Conservation (phyloP, 2,797 vertebrate genomes). For the Moxostoma hubbsi region DNA sequence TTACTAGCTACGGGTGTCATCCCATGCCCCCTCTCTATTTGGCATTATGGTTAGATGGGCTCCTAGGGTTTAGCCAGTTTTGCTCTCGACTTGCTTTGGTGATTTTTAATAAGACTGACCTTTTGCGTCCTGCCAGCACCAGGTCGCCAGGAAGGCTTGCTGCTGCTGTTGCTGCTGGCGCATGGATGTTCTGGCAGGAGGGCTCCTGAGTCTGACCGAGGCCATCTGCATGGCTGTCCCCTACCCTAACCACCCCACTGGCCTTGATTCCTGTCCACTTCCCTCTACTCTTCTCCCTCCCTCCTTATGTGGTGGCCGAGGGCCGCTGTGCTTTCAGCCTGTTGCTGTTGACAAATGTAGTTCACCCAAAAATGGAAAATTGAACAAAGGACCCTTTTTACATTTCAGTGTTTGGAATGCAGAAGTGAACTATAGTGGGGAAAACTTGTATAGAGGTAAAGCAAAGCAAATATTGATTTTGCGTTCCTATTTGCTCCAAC, state of each 20-base stretch:
- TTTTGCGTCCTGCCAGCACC: conserved; percentile 61
- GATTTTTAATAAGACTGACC: conserved; percentile 57
- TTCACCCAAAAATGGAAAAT: too few species aligned
- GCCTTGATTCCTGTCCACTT: conserved; percentile 58
- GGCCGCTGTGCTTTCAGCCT: conserved; percentile 57
- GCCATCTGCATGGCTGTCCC: conserved; percentile 59
- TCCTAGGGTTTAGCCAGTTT: conserved; percentile 47
- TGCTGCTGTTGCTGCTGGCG: conserved; percentile 52
- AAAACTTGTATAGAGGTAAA: too few species aligned
- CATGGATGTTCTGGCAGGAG: conserved; percentile 53
- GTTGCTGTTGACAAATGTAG: conserved; percentile 57
- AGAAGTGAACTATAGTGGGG: too few species aligned
- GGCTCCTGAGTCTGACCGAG: conserved; percentile 57
- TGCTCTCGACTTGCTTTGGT: conserved; percentile 43
- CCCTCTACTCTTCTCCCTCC: conserved; percentile 50
- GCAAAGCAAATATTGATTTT: too few species aligned
- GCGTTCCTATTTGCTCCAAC: too few species aligned
- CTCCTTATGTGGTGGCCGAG: conserved; percentile 43
- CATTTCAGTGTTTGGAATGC: too few species aligned
- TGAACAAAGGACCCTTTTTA: too few species aligned
- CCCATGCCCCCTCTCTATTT: conserved; percentile 21
- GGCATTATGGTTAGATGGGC: conserved; percentile 35
- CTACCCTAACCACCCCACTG: conserved; percentile 45
- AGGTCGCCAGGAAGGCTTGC: conserved; percentile 55
- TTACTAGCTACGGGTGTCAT: not conserved